A percentile compares a stretch with the other conserved stretches of the same genome.
Evolutionary conservation across 2,113 vertebrate genomes (phyloP).

Genomic region (Cryptomyrus ogoouensis): DNA sequence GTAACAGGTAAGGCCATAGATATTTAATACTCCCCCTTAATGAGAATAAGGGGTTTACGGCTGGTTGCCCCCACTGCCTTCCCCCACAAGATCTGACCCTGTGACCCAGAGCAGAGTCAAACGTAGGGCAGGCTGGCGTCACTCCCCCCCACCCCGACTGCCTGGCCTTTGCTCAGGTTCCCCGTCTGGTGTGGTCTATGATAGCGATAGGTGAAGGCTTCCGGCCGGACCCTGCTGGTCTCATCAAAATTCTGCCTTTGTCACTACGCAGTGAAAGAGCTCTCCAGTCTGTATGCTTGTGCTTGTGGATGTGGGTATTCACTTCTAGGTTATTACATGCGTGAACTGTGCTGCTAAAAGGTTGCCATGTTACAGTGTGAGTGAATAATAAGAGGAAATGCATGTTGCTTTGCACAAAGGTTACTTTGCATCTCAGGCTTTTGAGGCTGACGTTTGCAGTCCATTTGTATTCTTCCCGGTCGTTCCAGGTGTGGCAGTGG

Average conservation of each 20-base stretch:
- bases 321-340: not conserved
- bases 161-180: not conserved
- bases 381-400: not conserved
- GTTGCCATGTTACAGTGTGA: not conserved
- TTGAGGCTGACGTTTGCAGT: not conserved
- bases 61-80: not conserved
- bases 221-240: not conserved
- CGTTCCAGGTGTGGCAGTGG: not conserved
- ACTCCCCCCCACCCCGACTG: not conserved
- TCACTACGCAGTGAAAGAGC: not conserved
- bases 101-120: not conserved
- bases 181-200: not conserved
- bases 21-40: constrained; percentile 2
- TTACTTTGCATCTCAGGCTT: not conserved
- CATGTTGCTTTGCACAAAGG: not conserved
- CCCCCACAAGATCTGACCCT: not conserved
- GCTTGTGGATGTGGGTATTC: not conserved
- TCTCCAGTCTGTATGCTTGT: not conserved
- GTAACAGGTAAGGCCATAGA: not conserved
- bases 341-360: not conserved
- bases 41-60: constrained; percentile 1
- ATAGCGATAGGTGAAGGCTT: not conserved
- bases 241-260: not conserved
- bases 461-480: not conserved
- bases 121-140: constrained; percentile 4